Evolutionary conservation across 2,113 vertebrate genomes (phyloP).

Genomic region (Antechinus flavipes): DNA sequence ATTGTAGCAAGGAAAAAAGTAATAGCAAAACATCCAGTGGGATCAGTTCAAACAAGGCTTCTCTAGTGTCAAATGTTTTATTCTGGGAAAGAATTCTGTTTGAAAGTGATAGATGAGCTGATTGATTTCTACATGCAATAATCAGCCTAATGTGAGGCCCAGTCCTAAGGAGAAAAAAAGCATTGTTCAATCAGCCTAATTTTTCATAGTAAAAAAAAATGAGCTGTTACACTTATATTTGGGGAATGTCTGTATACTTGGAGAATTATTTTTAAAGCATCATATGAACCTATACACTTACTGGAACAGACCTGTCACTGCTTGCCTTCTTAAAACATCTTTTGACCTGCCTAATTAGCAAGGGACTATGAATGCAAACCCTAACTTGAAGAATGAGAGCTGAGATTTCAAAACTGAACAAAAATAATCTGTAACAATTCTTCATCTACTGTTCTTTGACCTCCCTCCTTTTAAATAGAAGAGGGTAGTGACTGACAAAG

Average conservation of each 20-base stretch:
- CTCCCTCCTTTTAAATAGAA: conserved; percentile 14
- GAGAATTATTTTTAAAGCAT: conserved; percentile 8
- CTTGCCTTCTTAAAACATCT: conserved; percentile 51
- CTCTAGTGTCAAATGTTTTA: neutral
- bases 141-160: neutral
- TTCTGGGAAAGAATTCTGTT: neutral
- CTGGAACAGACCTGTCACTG: conserved; percentile 9
- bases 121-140: neutral
- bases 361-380: conserved; percentile 16
- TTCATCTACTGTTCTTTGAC: conserved; percentile 37
- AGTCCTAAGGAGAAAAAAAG: conserved; percentile 37
- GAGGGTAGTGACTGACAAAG: neutral
- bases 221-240: conserved; percentile 23
- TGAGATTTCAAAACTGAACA: conserved; percentile 37
- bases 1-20: neutral
- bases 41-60: neutral
- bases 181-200: conserved; percentile 49
- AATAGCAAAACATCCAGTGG: neutral
- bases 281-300: conserved; percentile 1
- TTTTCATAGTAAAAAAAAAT: conserved; percentile 26
- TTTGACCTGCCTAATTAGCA: conserved; percentile 63
- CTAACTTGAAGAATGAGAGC: conserved; percentile 32
- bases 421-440: conserved; percentile 34
- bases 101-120: neutral
- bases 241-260: neutral